Conservation (phyloP, 92 coral and sea anemone genomes). For the Zoanthus gigantus region DNA sequence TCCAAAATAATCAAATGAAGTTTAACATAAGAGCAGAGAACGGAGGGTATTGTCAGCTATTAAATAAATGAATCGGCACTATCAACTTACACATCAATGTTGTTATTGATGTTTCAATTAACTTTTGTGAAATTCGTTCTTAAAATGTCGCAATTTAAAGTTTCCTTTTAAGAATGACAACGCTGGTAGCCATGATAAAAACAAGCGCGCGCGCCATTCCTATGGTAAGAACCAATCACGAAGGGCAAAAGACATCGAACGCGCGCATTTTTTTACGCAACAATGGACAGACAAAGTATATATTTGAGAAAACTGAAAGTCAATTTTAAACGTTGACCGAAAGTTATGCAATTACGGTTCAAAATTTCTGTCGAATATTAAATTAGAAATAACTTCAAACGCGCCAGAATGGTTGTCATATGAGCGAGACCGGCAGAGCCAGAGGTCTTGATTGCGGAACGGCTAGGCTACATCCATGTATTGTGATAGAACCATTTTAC, state of each 20-base stretch:
- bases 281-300: background rate
- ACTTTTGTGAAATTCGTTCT: background rate
- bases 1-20: too few species aligned
- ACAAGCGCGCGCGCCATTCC: background rate
- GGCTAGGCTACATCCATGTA: too few species aligned
- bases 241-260: background rate
- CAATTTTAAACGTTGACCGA: background rate
- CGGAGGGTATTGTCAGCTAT: too few species aligned
- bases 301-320: background rate
- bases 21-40: too few species aligned
- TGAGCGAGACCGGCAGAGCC: too few species aligned
- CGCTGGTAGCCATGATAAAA: background rate
- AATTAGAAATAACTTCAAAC: too few species aligned
- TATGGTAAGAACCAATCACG: background rate
- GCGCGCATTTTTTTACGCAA: slow-evolving; percentile 3
- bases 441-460: too few species aligned
- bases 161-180: background rate
- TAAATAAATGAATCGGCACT: too few species aligned
- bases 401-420: too few species aligned
- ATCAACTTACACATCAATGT: background rate
- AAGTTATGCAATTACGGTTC: background rate
- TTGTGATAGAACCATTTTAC: too few species aligned
- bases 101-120: too few species aligned
- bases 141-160: background rate
- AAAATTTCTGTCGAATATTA: background rate